Conservation (phyloP, 2,888 invertebrate genomes). For the Xanthostigma xanthostigma region DNA sequence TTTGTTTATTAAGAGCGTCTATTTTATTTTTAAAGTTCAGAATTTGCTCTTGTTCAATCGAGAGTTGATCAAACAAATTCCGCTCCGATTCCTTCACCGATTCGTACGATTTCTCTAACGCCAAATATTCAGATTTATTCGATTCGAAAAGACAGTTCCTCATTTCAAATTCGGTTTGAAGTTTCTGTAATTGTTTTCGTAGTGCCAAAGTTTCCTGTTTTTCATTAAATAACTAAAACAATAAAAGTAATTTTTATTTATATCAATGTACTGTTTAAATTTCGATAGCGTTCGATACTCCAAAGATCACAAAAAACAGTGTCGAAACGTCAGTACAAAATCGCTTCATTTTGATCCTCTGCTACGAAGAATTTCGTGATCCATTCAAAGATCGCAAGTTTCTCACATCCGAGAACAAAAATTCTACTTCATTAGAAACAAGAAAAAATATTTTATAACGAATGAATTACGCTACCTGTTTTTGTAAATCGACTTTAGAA, state of each 20-base stretch:
- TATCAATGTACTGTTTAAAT: too few species aligned
- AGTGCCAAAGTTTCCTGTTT: conserved; percentile 12
- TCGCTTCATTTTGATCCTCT: too few species aligned
- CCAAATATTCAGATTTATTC: conserved; percentile 11
- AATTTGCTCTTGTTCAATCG: conserved; percentile 10
- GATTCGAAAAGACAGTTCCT: conserved; percentile 11
- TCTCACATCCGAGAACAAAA: too few species aligned
- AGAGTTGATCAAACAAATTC: conserved; percentile 10
- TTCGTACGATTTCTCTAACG: conserved; percentile 9
- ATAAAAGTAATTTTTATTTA: too few species aligned
- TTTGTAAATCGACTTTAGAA: neutral
- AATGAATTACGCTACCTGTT: neutral
- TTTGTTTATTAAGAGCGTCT: neutral
- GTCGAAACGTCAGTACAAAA: too few species aligned
- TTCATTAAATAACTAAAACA: conserved; percentile 11
- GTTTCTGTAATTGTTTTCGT: conserved; percentile 11
- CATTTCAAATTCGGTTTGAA: conserved; percentile 12
- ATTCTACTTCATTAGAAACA: too few species aligned
- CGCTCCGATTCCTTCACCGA: conserved; percentile 7
- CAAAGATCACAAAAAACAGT: too few species aligned
- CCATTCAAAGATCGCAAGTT: too few species aligned
- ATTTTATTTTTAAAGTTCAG: conserved; percentile 9
- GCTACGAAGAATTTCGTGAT: too few species aligned
- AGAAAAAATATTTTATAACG: too few species aligned
- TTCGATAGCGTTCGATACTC: too few species aligned